phyloP scores from a whole-genome alignment of 1,140 invertebrate species.

The Samia ricini region DNA sequence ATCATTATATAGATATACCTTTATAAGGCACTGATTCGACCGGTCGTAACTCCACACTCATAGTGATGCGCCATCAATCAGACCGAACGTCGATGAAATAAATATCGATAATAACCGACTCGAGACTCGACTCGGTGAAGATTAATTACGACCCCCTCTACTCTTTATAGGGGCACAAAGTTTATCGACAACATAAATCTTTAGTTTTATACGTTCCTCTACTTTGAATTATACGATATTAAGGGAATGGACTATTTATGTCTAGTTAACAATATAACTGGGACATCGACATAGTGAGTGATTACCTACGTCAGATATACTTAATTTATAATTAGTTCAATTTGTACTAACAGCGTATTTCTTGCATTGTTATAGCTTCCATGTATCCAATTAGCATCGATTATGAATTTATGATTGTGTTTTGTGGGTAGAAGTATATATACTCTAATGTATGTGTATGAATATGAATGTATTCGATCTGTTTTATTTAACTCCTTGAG shows the following conservation, averaged over 20 bases:
- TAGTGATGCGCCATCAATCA: conserved; percentile 37
- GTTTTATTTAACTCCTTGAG: not conserved
- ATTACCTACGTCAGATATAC: not conserved
- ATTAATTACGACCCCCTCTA: not conserved
- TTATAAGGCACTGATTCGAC: conserved; percentile 53
- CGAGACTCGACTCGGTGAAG: not conserved
- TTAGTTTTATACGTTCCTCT: not conserved
- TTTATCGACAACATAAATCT: not conserved
- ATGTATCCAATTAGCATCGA: too few relatives aligned
- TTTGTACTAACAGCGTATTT: too few relatives aligned
- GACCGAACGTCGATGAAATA: conserved; percentile 24
- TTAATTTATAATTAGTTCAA: not conserved
- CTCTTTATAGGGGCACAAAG: not conserved
- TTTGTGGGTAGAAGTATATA: not conserved
- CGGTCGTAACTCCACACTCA: conserved; percentile 52
- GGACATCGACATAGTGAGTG: not conserved
- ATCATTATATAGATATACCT: conserved; percentile 39
- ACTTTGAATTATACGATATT: not conserved
- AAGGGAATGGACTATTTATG: conserved; percentile 1
- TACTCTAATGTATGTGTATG: not conserved
- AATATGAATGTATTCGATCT: not conserved
- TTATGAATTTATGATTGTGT: too few relatives aligned
- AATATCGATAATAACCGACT: conserved; percentile 7
- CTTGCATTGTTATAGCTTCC: too few relatives aligned
- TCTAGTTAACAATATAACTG: not conserved